Percentiles rank a stretch among this genome's conserved stretches.
Conservation (phyloP, 2,888 invertebrate genomes). For the Coremacera marginata region DNA sequence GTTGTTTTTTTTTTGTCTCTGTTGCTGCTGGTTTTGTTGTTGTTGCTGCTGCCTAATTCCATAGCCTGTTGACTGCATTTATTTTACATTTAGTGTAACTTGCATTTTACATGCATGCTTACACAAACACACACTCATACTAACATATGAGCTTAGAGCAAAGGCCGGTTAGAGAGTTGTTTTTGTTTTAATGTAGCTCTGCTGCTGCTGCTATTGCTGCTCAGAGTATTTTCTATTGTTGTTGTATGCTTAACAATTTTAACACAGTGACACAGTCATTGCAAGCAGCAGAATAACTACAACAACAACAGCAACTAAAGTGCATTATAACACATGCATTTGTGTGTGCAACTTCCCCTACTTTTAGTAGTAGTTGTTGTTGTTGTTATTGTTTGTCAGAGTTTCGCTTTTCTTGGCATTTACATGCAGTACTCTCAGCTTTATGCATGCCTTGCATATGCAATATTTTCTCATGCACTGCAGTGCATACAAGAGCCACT, state of each 20-base stretch:
- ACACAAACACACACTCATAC: constrained; percentile 16
- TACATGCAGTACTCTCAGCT: background rate
- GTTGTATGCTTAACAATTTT: background rate
- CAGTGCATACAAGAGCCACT: background rate
- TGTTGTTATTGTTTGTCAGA: background rate
- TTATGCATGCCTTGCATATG: background rate
- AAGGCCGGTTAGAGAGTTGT: no score
- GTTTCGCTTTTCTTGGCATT: constrained; percentile 21
- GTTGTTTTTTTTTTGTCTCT: constrained; percentile 17
- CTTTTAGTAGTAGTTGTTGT: constrained; percentile 46
- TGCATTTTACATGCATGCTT: constrained; percentile 40
- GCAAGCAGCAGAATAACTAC: constrained; percentile 15
- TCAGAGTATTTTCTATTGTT: background rate
- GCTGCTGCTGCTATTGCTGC: background rate
- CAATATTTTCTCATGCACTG: background rate
- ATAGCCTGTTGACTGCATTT: constrained; percentile 33
- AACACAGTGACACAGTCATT: constrained; percentile 27
- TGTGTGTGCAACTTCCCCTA: constrained; percentile 54
- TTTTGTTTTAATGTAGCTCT: background rate
- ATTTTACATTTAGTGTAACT: constrained; percentile 15
- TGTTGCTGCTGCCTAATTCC: constrained; percentile 18
- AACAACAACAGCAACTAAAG: constrained; percentile 7
- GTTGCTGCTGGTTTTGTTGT: background rate
- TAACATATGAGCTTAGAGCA: no score
- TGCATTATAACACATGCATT: background rate